These are phyloP conservation scores for Anoncus sp. DNA, from an alignment of 2,888 invertebrate genomes.

Conservation along the genomic window DNA sequence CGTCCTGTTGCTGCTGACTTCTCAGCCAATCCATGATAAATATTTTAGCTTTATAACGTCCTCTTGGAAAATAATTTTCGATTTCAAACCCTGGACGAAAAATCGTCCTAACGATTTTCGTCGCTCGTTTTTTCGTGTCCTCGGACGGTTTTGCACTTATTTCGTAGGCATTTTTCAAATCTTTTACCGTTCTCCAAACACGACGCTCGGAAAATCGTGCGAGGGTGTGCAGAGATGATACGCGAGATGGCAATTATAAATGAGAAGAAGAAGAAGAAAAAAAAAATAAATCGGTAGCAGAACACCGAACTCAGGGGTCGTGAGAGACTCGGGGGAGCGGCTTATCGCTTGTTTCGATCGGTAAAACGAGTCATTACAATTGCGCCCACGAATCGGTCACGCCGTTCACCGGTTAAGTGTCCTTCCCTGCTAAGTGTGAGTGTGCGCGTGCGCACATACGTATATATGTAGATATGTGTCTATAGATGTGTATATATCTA, in stretches of 20 bases:
- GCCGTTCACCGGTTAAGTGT: constrained; percentile 51
- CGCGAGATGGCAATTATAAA: constrained; percentile 35
- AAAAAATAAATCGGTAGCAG: constrained; percentile 45
- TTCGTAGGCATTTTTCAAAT: not conserved
- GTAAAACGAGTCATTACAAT: constrained; percentile 61
- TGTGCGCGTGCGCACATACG: not conserved
- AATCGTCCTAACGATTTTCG: not conserved
- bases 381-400: constrained; percentile 61
- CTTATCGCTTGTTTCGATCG: constrained; percentile 62
- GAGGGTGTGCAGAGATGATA: constrained; percentile 15
- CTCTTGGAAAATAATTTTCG: not conserved
- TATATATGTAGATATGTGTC: no score
- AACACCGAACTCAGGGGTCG: constrained; percentile 36
- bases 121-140: not conserved
- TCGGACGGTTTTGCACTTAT: constrained; percentile 10
- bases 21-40: constrained; percentile 79
- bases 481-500: no score
- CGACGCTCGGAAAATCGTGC: constrained; percentile 31
- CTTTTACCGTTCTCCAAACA: constrained; percentile 20
- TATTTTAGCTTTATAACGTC: constrained; percentile 14
- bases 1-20: constrained; percentile 75
- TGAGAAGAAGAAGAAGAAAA: constrained; percentile 8
- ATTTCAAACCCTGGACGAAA: not conserved
- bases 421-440: constrained; percentile 21
- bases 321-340: constrained; percentile 56